These are phyloP conservation scores for Lordiphosa andalusiaca DNA, from an alignment of 2,888 invertebrate genomes.

Conservation along the genomic window DNA sequence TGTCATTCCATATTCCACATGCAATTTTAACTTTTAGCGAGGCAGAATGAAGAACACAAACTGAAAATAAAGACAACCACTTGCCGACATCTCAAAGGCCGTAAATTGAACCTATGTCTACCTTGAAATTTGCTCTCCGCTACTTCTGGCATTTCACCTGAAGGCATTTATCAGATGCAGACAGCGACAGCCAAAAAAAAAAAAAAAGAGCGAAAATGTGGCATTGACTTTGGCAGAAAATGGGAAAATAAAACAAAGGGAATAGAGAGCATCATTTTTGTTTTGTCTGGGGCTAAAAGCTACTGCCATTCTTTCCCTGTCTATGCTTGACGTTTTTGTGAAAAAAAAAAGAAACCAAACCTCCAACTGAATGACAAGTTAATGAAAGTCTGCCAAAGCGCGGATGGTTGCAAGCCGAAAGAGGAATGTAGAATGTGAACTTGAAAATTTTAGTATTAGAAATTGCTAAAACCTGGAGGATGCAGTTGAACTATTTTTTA, in stretches of 20 bases:
- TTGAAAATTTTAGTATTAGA: background rate
- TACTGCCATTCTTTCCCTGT: constrained; percentile 24
- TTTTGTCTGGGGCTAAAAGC: constrained; percentile 37
- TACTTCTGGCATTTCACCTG: constrained; percentile 16
- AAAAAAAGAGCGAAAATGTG: constrained; percentile 6
- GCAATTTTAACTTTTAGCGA: constrained; percentile 8
- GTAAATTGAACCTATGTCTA: constrained; percentile 54
- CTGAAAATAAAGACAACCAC: constrained; percentile 2
- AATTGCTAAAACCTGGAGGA: background rate
- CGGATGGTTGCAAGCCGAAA: constrained; percentile 13
- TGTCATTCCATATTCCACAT: constrained; percentile 42
- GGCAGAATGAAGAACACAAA: constrained; percentile 1
- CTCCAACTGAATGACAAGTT: constrained; percentile 54
- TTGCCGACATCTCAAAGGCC: constrained; percentile 55
- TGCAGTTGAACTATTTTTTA: no score
- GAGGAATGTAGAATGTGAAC: constrained; percentile 3
- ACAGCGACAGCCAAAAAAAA: constrained; percentile 34
- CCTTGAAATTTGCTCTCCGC: constrained; percentile 3
- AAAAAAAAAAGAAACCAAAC: constrained; percentile 14
- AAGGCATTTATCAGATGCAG: constrained; percentile 64
- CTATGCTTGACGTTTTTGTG: constrained; percentile 48
- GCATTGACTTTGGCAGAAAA: constrained; percentile 10
- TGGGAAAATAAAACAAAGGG: background rate
- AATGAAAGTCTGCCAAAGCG: constrained; percentile 57
- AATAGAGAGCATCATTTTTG: constrained; percentile 38